Evolutionary conservation across 2,888 invertebrate genomes (phyloP), one percentile per base, ranked within the genome.

Genomic region (Hypomecis punctinalis): DNA sequence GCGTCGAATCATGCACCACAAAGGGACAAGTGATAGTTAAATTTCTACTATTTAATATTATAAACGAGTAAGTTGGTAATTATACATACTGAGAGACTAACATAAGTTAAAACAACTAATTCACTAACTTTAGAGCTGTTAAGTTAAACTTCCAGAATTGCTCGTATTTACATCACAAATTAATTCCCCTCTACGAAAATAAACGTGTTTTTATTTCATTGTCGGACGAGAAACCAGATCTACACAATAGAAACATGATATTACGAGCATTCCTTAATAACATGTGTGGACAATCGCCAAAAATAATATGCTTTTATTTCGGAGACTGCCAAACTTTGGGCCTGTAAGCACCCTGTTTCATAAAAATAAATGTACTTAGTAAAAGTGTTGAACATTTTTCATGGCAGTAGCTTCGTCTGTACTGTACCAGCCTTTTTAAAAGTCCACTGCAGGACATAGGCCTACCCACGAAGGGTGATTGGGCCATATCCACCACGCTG

Each of bases 211-310:
- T 69, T 69, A 68, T 71, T 69, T 62, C 67, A 63, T 69, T 62
- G 11, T 54, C 65, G 49, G 68, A 53, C 61, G 60, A 62, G 52
- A 59, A 76, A 72, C 57, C 61, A 69, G 63, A 61, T 63, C 59
- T 61, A 75, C 71, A 82, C 80, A 82, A 81, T 79, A 70, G 83
- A 72, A 81, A 81, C 79, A 80, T 65, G 77, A 81, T 76, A 70
- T 79, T 74, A 76, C 71, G 74, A 76, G 69, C 76, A 76, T 69
- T 72, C 75, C 78, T 71, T 79, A 80, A 82, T 82, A 78, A 83
- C 83, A 84, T 78, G 75, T 82, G 81, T 78, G 81, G 79, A 82
- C 81, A 85, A 81, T 84, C 78, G 79, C 70, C 70, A 80, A 81
- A 84, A 84, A 85, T 78, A 82, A 78, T 84, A 81, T 78, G 74